A percentile compares a stretch with the other conserved stretches of the same genome.
These are phyloP conservation scores for Trichopria drosophilae DNA, from an alignment of 2,888 invertebrate genomes.

Conservation along the genomic window DNA sequence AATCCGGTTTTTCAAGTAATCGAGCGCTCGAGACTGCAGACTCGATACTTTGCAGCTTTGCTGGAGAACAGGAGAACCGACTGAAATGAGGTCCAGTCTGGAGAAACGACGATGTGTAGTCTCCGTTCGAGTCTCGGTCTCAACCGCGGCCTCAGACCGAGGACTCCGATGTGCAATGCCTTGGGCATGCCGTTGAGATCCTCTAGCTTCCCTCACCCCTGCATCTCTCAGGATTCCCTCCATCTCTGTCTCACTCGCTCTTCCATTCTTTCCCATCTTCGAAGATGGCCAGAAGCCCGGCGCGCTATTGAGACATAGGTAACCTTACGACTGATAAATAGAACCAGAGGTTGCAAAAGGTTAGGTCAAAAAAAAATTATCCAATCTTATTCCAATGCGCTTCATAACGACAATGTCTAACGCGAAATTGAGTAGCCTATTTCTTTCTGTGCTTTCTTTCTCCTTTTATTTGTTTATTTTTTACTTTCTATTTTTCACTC, in stretches of 20 bases:
- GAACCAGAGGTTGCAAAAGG: conserved; percentile 31
- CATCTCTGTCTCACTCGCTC: conserved; percentile 38
- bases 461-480: conserved; percentile 32
- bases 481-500: conserved; percentile 21
- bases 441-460: conserved; percentile 29
- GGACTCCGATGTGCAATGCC: too few species aligned
- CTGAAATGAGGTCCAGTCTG: conserved; percentile 30
- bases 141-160: too few species aligned
- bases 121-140: too few species aligned
- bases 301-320: conserved; percentile 50
- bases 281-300: conserved; percentile 10
- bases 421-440: conserved; percentile 28
- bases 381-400: conserved; percentile 44
- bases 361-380: conserved; percentile 40
- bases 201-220: conserved; percentile 40
- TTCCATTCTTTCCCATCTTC: conserved; percentile 31
- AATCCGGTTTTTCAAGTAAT: conserved; percentile 58
- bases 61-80: conserved; percentile 27
- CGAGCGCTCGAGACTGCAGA: conserved; percentile 33
- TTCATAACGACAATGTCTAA: conserved; percentile 42
- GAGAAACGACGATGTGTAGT: conserved; percentile 17
- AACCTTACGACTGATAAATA: conserved; percentile 45
- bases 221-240: conserved; percentile 28
- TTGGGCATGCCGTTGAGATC: conserved; percentile 42
- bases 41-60: conserved; percentile 16